Base-by-base conservation (phyloP, 2,113 vertebrate genomes). In the Seriola rivoliana region DNA sequence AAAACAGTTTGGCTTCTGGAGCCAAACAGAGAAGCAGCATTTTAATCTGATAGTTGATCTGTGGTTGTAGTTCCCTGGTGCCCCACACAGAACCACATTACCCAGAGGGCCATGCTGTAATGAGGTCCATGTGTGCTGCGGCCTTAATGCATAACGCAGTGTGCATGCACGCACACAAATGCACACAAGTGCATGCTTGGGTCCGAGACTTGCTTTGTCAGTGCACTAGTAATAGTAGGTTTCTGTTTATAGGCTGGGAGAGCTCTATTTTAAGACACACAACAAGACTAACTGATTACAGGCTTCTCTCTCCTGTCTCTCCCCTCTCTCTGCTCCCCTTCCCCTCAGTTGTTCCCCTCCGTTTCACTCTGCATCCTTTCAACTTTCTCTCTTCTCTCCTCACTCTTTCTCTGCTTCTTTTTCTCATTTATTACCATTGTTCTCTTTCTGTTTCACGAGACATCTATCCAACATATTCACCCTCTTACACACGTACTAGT, bases 191-290 rank as follows among this genome's bases (percentile, higher is more conserved):
- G 86, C 87, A 65, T 76, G 46, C 84, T 78, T 84, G 86, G 87
- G 92, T 90, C 50, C 14, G 36, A 87, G 90, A 91, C 88, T 81
- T 95, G 95, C 93, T 95, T 95, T 94, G 95, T 95, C 93, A 94
- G 92, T 93, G 93, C 92, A 84, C 89, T 87, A 92, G 92, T 95
- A 94, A 95, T 95, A 90, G 90, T 88, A 93, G 94, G 94, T 94
- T 96, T 89, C 94, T 93, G 94, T 95, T 95, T 94, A 95, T 95
- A 95, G 93, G 90, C 85, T 84, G 90, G 85, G 89, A 66, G 89
- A 84, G 68, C 89, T 94, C 95, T 96, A 96, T 96, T 94, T 95
- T 96, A 95, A 93, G 95, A 95, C 94, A 92, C 94, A 95, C 92
- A 95, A 95, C 94, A 95, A 94, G 94, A 93, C 93, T 54, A 88